Conservation (phyloP, 2,888 invertebrate species). For the Xestia c-nigrum region DNA sequence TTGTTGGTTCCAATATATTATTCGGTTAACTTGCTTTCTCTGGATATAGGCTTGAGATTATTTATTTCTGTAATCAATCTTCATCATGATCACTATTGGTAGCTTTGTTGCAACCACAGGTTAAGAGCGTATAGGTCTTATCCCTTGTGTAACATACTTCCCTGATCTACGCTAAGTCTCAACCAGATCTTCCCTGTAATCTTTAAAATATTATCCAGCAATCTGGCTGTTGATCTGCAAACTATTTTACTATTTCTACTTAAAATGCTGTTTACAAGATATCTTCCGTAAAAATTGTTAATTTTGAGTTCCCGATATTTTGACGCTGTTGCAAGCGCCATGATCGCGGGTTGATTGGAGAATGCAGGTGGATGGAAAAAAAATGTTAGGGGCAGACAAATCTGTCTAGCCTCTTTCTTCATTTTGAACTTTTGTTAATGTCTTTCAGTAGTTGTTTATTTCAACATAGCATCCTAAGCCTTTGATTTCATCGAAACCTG, state of each 20-base stretch:
- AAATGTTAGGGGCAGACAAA: no score
- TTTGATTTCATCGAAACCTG: no score
- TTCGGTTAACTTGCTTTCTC: constrained; percentile 22
- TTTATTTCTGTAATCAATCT: background rate
- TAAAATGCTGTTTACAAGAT: no score
- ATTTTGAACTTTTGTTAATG: background rate
- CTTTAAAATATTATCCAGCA: background rate
- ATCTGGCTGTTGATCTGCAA: background rate
- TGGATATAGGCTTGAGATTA: background rate
- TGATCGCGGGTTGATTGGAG: no score
- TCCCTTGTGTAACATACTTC: background rate
- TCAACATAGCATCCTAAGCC: no score
- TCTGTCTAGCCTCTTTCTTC: no score
- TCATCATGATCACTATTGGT: background rate
- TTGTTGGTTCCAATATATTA: constrained; percentile 30
- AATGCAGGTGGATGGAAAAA: no score
- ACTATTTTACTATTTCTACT: background rate
- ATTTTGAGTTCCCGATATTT: no score
- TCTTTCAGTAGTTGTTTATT: background rate
- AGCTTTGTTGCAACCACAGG: background rate
- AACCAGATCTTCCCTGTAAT: background rate
- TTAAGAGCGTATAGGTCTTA: background rate
- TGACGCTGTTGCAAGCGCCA: no score
- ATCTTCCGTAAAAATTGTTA: no score
- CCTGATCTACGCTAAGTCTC: background rate